Conservation (phyloP, 2,888 invertebrate species). For the Cephonodes hylas region DNA sequence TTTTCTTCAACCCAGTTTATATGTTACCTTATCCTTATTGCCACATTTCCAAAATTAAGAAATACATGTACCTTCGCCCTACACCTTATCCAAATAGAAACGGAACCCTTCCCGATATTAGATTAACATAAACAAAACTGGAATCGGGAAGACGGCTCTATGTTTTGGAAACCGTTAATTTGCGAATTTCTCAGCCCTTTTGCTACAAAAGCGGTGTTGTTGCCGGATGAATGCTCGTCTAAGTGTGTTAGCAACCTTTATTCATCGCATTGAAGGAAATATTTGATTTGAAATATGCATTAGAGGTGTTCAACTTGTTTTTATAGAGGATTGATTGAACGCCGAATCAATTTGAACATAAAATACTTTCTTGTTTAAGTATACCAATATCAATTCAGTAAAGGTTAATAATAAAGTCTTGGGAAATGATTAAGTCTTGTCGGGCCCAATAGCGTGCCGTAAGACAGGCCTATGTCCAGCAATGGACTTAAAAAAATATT, state of each 20-base stretch:
- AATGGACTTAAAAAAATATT: too few species aligned
- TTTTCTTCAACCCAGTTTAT: too few species aligned
- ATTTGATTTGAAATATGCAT: slow-evolving; percentile 10
- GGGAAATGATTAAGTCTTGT: too few species aligned
- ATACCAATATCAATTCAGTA: too few species aligned
- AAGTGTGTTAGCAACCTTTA: slow-evolving; percentile 57
- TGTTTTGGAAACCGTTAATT: slow-evolving; percentile 74
- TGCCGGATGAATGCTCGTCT: slow-evolving; percentile 51
- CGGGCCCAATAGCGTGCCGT: too few species aligned
- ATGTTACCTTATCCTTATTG: not conserved
- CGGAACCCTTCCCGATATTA: slow-evolving; percentile 56
- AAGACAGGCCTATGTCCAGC: too few species aligned
- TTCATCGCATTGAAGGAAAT: slow-evolving; percentile 24
- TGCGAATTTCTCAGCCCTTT: slow-evolving; percentile 32
- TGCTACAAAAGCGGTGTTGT: slow-evolving; percentile 38
- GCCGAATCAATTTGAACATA: not conserved
- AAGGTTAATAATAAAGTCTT: too few species aligned
- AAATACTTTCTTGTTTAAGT: too few species aligned
- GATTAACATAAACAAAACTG: slow-evolving; percentile 67
- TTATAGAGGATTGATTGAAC: not conserved
- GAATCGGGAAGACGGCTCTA: slow-evolving; percentile 68
- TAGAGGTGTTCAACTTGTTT: slow-evolving; percentile 9
- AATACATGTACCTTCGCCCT: not conserved
- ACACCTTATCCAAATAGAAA: not conserved
- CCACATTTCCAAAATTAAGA: not conserved